Percentiles rank a stretch among this genome's conserved stretches.
Evolutionary conservation across 2,113 vertebrate genomes (phyloP).

Genomic region (Heloderma charlesbogerti): DNA sequence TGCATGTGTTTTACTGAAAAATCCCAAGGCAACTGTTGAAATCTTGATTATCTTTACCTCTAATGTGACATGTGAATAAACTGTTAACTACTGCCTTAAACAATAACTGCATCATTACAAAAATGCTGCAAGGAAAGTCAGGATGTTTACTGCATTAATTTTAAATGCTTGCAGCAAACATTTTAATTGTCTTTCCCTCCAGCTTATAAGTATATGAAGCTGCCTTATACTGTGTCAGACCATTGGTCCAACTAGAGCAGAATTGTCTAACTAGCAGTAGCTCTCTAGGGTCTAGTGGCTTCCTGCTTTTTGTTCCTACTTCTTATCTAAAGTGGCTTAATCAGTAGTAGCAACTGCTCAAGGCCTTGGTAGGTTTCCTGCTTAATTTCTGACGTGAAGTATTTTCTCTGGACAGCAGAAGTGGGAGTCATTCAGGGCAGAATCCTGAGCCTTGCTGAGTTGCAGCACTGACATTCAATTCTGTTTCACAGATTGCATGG

Average conservation of each 20-base stretch:
- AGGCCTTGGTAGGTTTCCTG: constrained; percentile 13
- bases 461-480: background rate
- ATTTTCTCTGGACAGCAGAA: background rate
- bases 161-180: background rate
- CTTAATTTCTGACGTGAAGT: background rate
- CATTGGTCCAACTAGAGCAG: background rate
- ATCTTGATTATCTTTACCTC: too few species aligned
- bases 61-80: background rate
- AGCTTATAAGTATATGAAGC: background rate
- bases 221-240: background rate
- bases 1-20: background rate
- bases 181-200: background rate
- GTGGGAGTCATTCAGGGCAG: background rate
- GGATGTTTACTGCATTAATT: background rate
- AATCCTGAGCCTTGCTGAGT: background rate
- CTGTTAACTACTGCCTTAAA: background rate
- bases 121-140: background rate
- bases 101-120: background rate
- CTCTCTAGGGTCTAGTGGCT: background rate
- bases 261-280: background rate
- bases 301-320: background rate
- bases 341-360: background rate
- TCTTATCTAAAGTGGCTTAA: background rate
- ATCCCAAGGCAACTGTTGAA: background rate
- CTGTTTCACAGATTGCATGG: background rate